Conservation (phyloP, 1,140 invertebrate genomes). For the Eumeta japonica region DNA sequence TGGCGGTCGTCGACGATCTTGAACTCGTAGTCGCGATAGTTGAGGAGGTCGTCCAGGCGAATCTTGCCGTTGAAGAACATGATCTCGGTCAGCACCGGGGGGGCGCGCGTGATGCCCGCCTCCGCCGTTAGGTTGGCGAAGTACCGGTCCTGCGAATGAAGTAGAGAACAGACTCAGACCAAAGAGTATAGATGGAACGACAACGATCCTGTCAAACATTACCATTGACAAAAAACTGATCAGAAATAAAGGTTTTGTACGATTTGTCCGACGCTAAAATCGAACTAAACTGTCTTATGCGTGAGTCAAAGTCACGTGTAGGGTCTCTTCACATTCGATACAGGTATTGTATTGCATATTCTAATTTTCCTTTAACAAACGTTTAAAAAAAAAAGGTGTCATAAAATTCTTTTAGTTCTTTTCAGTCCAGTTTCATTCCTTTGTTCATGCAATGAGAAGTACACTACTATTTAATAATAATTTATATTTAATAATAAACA, state of each 20-base stretch:
- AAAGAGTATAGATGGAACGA: background rate
- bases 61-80: conserved; percentile 37
- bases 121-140: conserved; percentile 34
- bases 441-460: too few relatives aligned
- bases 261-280: background rate
- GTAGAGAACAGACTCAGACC: background rate
- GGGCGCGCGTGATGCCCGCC: conserved; percentile 24
- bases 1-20: conserved; percentile 22
- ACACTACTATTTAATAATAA: too few relatives aligned
- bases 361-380: too few relatives aligned
- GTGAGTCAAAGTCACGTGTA: too few relatives aligned
- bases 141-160: conserved; percentile 32
- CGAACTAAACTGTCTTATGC: background rate
- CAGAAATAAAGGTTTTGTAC: background rate
- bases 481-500: too few relatives aligned
- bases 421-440: too few relatives aligned
- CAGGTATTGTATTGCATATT: too few relatives aligned
- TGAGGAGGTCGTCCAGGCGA: conserved; percentile 34
- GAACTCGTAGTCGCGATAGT: conserved; percentile 43
- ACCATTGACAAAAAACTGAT: background rate
- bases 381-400: too few relatives aligned
- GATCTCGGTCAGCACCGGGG: conserved; percentile 30
- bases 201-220: background rate
- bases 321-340: too few relatives aligned
- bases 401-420: too few relatives aligned